Evolutionary conservation across 2,888 invertebrate species (phyloP), one percentile per base, ranked within the genome.

Genomic region (Ochlodes sylvanus): DNA sequence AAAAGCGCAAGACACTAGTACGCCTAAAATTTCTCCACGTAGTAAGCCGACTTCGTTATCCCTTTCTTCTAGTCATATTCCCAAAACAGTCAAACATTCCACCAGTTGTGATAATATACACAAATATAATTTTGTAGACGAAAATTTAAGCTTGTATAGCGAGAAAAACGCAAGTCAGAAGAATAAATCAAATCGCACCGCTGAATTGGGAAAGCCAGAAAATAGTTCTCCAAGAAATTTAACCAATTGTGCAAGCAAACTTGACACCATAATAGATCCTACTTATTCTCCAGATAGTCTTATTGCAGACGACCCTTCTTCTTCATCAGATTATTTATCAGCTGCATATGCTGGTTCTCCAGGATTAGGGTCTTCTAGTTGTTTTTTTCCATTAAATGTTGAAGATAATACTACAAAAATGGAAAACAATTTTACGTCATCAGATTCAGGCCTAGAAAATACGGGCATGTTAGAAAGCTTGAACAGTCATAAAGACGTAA

Each of bases 401-500:
- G 81, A 78, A 71, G 84, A 84, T 70, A 78, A 75, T 72, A 76
- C 71, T 34, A 79, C 82, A 27, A 90, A 85, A 79, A 92, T 92
- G 89, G 92, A 93, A 71, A 87, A 89, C 60, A 82, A 81, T 69
- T 83, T 87, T 71, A 88, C 86, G 41, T 84, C 90, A 69, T 90
- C 90, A 41, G 94, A 94, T 82, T 94, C 94, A 10, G 94, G 92
- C 12, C 76, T 93, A 71, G 94, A 94, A 72, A 92, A 88, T 68
- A 89, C 91, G 60, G 89, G 87, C 44, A 77, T 88, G 76, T 76
- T 86, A 69, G 90, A 89, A 73, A 90, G 88, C 70, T 77, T 86
- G 19, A 88, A 79, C 69, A 89, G 88, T 71, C 86, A 88, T 69
- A 88, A 84, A 80, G 89, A 90, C 74, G 80, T 88, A 41, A 89